These are phyloP conservation scores for Papilio helenus DNA, from an alignment of 1,140 invertebrate species.

Conservation along the genomic window DNA sequence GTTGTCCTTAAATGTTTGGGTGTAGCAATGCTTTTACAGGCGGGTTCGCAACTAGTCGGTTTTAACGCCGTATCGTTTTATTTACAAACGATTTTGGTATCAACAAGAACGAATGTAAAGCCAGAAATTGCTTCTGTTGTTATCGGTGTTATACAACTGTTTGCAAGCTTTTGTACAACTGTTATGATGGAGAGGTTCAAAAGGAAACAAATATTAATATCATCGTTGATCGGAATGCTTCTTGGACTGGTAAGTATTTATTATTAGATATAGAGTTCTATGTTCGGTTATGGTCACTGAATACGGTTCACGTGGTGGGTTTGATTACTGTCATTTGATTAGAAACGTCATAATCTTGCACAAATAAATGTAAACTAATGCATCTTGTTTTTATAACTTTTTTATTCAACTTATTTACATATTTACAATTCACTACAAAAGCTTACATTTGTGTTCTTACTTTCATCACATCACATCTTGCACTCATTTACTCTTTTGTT, in stretches of 20 bases:
- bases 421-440: too few relatives aligned
- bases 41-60: conserved; percentile 86
- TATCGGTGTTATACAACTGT: conserved; percentile 84
- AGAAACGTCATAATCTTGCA: too few relatives aligned
- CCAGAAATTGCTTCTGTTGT: conserved; percentile 85
- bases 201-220: conserved; percentile 84
- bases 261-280: too few relatives aligned
- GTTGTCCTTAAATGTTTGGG: conserved; percentile 79
- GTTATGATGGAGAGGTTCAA: conserved; percentile 85
- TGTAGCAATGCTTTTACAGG: conserved; percentile 80
- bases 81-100: conserved; percentile 85
- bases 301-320: too few relatives aligned
- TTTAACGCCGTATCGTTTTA: conserved; percentile 89
- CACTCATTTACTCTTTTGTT: too few relatives aligned
- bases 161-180: conserved; percentile 81
- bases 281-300: too few relatives aligned
- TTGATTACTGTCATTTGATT: too few relatives aligned
- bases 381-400: too few relatives aligned
- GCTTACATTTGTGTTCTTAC: too few relatives aligned
- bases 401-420: too few relatives aligned
- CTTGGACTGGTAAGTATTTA: conserved; percentile 75
- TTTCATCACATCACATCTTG: too few relatives aligned
- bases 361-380: too few relatives aligned
- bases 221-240: conserved; percentile 79
- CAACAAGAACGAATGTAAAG: conserved; percentile 82